Percentiles rank a stretch among this genome's conserved stretches.
phyloP scores from a whole-genome alignment of 2,113 vertebrate genomes.

The Gambusia holbrooki region DNA sequence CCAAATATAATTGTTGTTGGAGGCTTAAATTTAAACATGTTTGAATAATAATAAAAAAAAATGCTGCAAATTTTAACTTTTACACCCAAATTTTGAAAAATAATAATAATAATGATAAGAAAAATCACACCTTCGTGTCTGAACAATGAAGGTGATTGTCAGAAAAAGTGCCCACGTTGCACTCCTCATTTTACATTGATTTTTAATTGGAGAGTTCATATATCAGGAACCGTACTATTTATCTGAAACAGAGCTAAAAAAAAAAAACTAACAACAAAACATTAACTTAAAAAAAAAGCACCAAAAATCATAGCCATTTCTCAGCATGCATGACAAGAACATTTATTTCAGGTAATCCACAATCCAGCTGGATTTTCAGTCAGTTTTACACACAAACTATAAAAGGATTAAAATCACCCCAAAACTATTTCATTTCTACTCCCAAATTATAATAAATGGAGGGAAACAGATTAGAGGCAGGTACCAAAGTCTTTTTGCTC shows the following conservation, averaged over 20 bases:
- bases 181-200: not conserved
- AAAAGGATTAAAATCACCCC: conserved; percentile 36
- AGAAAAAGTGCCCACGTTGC: not conserved
- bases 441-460: conserved; percentile 32
- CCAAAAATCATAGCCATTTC: conserved; percentile 22
- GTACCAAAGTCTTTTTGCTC: conserved; percentile 31
- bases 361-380: conserved; percentile 22
- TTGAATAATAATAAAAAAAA: not conserved
- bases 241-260: not conserved
- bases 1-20: not conserved
- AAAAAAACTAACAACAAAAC: not conserved
- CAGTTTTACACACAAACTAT: conserved; percentile 38
- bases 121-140: not conserved
- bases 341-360: conserved; percentile 45
- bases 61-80: too few relatives aligned
- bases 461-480: conserved; percentile 2
- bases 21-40: not conserved
- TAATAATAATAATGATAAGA: too few relatives aligned
- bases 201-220: not conserved
- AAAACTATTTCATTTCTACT: conserved; percentile 57
- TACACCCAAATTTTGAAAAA: too few relatives aligned
- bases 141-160: not conserved
- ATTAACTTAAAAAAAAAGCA: conserved; percentile 9
- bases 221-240: not conserved
- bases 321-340: conserved; percentile 36